Conservation (phyloP, 2,113 vertebrate genomes). For the Cyanoramphus novaezelandiae region DNA sequence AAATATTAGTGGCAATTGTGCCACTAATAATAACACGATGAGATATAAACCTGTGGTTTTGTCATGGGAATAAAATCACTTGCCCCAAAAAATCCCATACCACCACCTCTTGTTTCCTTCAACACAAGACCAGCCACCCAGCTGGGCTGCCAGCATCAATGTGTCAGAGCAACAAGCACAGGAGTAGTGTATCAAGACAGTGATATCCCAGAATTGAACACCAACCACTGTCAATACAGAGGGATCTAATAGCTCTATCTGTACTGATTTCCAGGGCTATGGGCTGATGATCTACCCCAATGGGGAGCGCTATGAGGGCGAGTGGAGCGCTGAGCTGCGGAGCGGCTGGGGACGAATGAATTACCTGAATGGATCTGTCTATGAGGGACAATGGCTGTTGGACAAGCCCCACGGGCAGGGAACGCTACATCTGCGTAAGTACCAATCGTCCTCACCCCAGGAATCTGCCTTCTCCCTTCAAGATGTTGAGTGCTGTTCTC, state of each 20-base stretch:
- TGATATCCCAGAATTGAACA: not conserved
- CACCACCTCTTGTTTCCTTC: not conserved
- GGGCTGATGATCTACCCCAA: slow-evolving; percentile 78
- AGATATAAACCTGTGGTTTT: not conserved
- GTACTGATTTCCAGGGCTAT: slow-evolving; percentile 75
- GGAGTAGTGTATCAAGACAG: not conserved
- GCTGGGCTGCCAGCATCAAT: not conserved
- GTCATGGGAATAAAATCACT: not conserved
- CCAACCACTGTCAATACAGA: not conserved
- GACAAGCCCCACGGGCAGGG: slow-evolving; percentile 81
- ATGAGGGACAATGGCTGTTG: slow-evolving; percentile 87
- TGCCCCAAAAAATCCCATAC: not conserved
- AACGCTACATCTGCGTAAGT: slow-evolving; percentile 79
- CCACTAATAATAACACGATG: not conserved
- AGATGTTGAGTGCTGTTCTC: not conserved
- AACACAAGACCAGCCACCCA: fast-evolving
- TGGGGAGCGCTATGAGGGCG: slow-evolving; percentile 82
- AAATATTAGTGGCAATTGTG: not conserved
- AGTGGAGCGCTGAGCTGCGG: slow-evolving; percentile 80
- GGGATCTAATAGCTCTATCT: not conserved
- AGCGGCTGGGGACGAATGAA: slow-evolving; percentile 88
- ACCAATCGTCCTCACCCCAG: fast-evolving
- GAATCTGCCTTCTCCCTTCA: not conserved
- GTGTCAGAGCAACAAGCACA: not conserved
- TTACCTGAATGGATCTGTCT: slow-evolving; percentile 80